Evolutionary conservation across 2,888 invertebrate species (phyloP), one percentile per base, ranked within the genome.

Genomic region (Synanthedon myopaeformis): DNA sequence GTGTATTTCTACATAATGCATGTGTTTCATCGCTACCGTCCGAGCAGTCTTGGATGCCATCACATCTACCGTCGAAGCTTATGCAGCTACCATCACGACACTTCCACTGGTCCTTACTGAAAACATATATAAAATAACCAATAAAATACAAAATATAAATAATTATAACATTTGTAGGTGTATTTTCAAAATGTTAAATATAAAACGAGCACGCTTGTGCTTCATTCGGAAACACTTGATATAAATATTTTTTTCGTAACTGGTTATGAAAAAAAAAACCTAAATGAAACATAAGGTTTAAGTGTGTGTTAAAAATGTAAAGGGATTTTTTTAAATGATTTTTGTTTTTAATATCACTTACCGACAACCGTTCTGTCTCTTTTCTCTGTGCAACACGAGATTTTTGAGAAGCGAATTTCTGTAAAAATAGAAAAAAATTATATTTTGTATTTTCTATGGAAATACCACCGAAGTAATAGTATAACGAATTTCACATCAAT

Each of bases 11-110:
- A 52, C 84, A 85, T 1, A 80, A 67, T 0, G 79, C 63, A 54
- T 73, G 70, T 0, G 79, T 74, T 52, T 85, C 85, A 49, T 85
- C 85, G 51, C 80, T 82, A 0, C 67, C 65, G 42, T 84, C 85
- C 0, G 67, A 64, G n/a, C 85, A 85, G 69, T 84, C 70, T 1
- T 70, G 61, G 0, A 60, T 13, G 0, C 85, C 85, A 45, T 85
- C 82, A 23, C 85, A 85, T 52, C 76, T 80, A 0, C 76, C 76
- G 55, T 81, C 77, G 42, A 80, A 74, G 0, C 65, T 59, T n/a
- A 85, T 81, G 54, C 85, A 85, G 0, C 67, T 61, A 0, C 76
- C 78, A 13, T 83, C 82, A 0, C 73, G 66, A 10, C 84, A 85
- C 11, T 58, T 61, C 72, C 73, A 83, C 45, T 82, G 69, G 41